A percentile compares a stretch with the other conserved stretches of the same genome.
Evolutionary conservation across 1,140 invertebrate species (phyloP).

Genomic region (Saccostrea glomerata): DNA sequence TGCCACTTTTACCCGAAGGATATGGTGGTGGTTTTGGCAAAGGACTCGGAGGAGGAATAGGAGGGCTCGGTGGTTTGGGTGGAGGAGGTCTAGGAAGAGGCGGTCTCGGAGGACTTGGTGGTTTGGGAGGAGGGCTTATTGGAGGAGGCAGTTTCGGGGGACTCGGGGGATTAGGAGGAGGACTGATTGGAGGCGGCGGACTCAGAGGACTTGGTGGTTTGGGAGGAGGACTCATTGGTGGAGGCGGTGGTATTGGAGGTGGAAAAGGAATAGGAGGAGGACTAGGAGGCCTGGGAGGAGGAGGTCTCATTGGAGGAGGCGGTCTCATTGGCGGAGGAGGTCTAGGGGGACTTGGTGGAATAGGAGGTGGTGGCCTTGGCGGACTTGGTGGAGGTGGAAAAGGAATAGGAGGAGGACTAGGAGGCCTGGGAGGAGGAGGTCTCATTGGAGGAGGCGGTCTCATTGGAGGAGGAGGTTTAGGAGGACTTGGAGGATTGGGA

Average conservation of each 20-base stretch:
- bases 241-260: background rate
- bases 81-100: background rate
- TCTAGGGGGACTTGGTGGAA: background rate
- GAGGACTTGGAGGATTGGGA: background rate
- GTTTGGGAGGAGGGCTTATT: background rate
- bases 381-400: background rate
- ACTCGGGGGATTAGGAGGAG: background rate
- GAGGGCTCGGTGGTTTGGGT: background rate
- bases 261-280: background rate
- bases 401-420: background rate
- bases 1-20: background rate
- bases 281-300: background rate
- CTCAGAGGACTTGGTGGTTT: background rate
- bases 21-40: background rate
- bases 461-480: background rate
- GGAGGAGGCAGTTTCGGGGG: no score
- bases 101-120: background rate
- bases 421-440: background rate
- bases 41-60: background rate
- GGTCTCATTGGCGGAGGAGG: background rate
- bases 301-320: no score
- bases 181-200: background rate
- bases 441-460: background rate
- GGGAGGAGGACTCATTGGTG: background rate
- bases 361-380: background rate